Conservation (phyloP, 2,797 vertebrate species). For the Hydrocynus forskahlii region DNA sequence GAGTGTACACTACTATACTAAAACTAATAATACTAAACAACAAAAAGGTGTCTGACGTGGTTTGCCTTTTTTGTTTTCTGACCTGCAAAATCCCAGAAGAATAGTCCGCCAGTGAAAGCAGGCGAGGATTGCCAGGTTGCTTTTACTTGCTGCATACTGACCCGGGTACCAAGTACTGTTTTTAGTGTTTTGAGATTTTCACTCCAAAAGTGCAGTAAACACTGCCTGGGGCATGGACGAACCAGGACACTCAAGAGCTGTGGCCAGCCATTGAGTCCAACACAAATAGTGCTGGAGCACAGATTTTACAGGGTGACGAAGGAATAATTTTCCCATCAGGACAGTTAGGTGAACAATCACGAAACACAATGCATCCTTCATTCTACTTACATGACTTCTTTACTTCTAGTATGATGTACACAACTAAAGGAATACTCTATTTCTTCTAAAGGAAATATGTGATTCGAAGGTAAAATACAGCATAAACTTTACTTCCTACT, state of each 20-base stretch:
- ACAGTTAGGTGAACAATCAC: not conserved
- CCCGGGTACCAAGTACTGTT: not conserved
- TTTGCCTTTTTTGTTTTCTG: conserved; percentile 34
- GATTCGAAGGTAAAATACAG: no score
- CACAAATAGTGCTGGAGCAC: not conserved
- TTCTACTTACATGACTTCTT: not conserved
- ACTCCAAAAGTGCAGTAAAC: conserved; percentile 8
- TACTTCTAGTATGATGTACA: not conserved
- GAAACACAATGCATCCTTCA: not conserved
- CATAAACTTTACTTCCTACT: no score
- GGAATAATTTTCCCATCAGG: not conserved
- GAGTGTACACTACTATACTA: not conserved
- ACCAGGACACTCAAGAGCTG: not conserved
- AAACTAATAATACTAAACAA: not conserved
- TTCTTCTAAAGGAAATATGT: no score
- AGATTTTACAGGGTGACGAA: not conserved
- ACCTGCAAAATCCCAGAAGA: conserved; percentile 24
- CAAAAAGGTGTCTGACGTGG: conserved; percentile 11
- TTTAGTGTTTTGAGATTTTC: conserved; percentile 16
- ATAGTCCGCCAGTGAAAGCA: conserved; percentile 24
- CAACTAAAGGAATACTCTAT: not conserved
- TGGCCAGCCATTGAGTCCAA: not conserved
- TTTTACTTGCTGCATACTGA: not conserved
- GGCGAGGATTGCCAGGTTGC: not conserved
- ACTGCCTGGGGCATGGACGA: not conserved